Evolutionary conservation across 2,797 vertebrate genomes (phyloP).

Genomic region (Spinibarbus caldwelli): DNA sequence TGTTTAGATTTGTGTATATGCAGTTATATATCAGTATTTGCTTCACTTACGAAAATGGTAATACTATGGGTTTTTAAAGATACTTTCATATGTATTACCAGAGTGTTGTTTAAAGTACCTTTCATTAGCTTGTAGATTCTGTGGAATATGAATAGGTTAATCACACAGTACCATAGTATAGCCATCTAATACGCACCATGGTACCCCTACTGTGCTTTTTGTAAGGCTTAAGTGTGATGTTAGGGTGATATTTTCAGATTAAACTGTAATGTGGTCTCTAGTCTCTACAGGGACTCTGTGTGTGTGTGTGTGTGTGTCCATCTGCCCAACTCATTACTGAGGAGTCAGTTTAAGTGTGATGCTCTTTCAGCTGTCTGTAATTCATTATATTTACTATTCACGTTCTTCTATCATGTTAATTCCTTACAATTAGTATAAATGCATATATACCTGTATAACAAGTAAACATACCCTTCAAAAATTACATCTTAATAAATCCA

Average conservation of each 20-base stretch:
- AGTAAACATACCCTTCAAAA: neutral
- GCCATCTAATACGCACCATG: neutral
- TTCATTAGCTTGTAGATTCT: neutral
- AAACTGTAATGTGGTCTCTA: slow-evolving; percentile 7
- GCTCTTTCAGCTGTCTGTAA: neutral
- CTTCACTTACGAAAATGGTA: neutral
- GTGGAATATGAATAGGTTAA: neutral
- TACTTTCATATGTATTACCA: neutral
- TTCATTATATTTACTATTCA: neutral
- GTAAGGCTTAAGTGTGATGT: slow-evolving; percentile 15
- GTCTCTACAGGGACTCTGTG: slow-evolving; percentile 7
- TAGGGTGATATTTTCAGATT: slow-evolving; percentile 25
- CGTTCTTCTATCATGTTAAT: neutral
- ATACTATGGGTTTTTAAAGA: neutral
- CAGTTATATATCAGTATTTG: neutral
- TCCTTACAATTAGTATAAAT: neutral
- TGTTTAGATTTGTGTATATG: slow-evolving; percentile 12
- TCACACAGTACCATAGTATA: neutral
- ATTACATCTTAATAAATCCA: neutral
- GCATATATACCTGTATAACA: neutral
- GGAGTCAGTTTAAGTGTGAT: slow-evolving; percentile 8
- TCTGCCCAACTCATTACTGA: slow-evolving; percentile 10
- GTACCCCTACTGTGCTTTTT: neutral
- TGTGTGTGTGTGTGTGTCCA: slow-evolving; percentile 28
- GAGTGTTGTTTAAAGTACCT: neutral